These are phyloP conservation scores for Drosophila pseudoananassae DNA, from an alignment of 1,140 invertebrate genomes.

Conservation along the genomic window DNA sequence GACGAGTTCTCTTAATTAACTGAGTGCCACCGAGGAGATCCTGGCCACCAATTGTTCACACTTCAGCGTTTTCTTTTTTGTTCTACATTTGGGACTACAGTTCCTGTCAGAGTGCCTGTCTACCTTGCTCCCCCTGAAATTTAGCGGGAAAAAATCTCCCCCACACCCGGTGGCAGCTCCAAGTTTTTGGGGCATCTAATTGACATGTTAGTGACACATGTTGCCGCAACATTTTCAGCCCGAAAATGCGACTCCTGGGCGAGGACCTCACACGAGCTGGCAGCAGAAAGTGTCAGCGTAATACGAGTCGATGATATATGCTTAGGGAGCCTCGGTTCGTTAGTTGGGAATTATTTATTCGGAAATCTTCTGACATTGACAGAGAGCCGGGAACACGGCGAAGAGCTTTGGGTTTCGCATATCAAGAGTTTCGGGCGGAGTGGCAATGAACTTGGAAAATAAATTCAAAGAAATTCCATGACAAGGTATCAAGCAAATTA, in stretches of 20 bases:
- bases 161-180: constrained; percentile 4
- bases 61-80: constrained; percentile 65
- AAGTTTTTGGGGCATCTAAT: constrained; percentile 69
- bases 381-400: constrained; percentile 10
- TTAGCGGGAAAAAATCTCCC: constrained; percentile 43
- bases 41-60: constrained; percentile 79
- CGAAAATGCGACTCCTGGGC: constrained; percentile 55
- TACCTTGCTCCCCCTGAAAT: constrained; percentile 9
- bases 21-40: constrained; percentile 57
- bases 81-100: constrained; percentile 23
- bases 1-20: constrained; percentile 63
- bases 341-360: constrained; percentile 60
- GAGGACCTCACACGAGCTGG: constrained; percentile 67
- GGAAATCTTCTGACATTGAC: constrained; percentile 65
- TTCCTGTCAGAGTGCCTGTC: not conserved
- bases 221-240: constrained; percentile 50
- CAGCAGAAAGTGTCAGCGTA: constrained; percentile 69
- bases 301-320: constrained; percentile 77
- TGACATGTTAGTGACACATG: constrained; percentile 82
- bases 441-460: constrained; percentile 44
- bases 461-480: not conserved
- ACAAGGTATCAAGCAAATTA: not conserved
- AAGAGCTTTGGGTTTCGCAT: constrained; percentile 38
- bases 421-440: constrained; percentile 3
- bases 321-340: constrained; percentile 73